phyloP scores from a whole-genome alignment of 1,140 invertebrate genomes.

The Brevipalpus yothersi region DNA sequence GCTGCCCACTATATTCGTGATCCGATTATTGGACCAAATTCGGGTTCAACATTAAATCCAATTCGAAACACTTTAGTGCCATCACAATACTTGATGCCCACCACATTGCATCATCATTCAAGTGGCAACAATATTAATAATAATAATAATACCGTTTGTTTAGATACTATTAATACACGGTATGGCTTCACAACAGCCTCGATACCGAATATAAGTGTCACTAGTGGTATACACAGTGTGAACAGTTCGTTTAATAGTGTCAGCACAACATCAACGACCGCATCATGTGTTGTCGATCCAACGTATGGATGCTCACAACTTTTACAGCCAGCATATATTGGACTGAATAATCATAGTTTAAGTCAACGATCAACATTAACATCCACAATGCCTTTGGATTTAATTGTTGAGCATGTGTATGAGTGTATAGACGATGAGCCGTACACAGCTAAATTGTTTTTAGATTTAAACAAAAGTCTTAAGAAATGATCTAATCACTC shows the following conservation, averaged over 20 bases:
- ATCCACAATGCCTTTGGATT: neutral
- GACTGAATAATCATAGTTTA: neutral
- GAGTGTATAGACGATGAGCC: constrained; percentile 10
- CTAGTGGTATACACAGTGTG: neutral
- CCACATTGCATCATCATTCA: no score
- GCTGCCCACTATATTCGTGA: neutral
- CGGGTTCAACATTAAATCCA: neutral
- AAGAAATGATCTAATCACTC: no score
- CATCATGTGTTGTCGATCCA: no score
- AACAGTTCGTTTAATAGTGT: neutral
- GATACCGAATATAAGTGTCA: neutral
- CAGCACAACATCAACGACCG: no score
- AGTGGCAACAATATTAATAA: neutral
- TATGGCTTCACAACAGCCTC: neutral
- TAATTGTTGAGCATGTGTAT: constrained; percentile 8
- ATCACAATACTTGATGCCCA: neutral
- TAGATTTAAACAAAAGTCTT: no score
- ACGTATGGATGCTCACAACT: no score
- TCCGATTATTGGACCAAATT: neutral
- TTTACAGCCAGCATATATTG: no score
- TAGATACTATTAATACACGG: neutral
- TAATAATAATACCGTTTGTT: neutral
- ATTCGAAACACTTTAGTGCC: neutral
- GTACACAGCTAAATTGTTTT: constrained; percentile 6
- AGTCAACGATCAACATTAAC: neutral